These are phyloP conservation scores for Apodemia hepburni DNA, from an alignment of 2,888 invertebrate species.

Conservation along the genomic window DNA sequence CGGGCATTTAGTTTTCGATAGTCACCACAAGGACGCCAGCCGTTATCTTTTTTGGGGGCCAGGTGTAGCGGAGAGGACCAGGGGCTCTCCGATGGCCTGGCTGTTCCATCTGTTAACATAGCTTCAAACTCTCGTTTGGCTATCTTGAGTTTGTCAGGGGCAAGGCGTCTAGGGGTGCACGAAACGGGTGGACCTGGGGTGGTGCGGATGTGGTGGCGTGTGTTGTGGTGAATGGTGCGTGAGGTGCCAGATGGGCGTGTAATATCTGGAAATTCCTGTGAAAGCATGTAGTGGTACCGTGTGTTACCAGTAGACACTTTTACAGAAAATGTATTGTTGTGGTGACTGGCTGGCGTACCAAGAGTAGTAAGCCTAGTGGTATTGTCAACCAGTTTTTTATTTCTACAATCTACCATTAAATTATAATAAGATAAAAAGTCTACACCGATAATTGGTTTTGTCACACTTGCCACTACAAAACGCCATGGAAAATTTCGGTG, in stretches of 20 bases:
- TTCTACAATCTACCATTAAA: conserved; percentile 37
- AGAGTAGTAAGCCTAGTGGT: conserved; percentile 21
- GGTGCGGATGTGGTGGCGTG: neutral
- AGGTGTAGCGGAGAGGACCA: conserved; percentile 43
- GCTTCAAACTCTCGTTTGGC: conserved; percentile 24
- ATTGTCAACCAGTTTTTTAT: conserved; percentile 29
- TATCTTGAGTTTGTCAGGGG: conserved; percentile 20
- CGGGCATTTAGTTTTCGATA: conserved; percentile 22
- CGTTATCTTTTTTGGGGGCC: conserved; percentile 36
- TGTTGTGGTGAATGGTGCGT: conserved; percentile 22
- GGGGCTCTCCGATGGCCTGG: conserved; percentile 19
- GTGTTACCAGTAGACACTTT: conserved; percentile 5
- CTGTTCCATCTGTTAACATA: conserved; percentile 31
- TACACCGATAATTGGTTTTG: conserved; percentile 41
- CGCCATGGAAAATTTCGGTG: conserved; percentile 21
- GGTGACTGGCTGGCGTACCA: neutral
- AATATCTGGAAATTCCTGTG: conserved; percentile 25
- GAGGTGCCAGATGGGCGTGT: conserved; percentile 27
- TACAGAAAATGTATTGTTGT: neutral
- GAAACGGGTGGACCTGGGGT: neutral
- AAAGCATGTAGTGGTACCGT: conserved; percentile 24
- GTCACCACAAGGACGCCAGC: conserved; percentile 22
- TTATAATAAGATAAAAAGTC: conserved; percentile 39
- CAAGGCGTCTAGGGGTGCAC: conserved; percentile 2
- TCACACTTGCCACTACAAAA: conserved; percentile 42